Evolutionary conservation across 2,888 invertebrate genomes (phyloP).

Genomic region (Dicycla oo): DNA sequence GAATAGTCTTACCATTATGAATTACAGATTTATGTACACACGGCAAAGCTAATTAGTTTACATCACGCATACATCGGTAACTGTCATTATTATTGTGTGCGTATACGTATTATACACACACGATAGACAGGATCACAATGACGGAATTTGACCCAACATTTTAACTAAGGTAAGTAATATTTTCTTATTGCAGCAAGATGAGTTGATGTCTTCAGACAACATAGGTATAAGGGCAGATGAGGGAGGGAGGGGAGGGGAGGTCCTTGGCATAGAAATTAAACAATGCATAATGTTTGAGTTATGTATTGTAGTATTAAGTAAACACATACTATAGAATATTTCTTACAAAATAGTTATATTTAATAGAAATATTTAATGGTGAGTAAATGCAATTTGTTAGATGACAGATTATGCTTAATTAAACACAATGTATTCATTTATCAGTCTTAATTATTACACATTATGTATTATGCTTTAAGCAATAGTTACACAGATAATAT

Average conservation of each 20-base stretch:
- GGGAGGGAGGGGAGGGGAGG: background rate
- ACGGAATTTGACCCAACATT: no score
- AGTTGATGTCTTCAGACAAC: no score
- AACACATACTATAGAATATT: background rate
- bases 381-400: slow-evolving; percentile 24
- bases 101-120: no score
- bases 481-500: background rate
- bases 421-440: slow-evolving; percentile 24
- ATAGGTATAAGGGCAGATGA: background rate
- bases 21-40: no score
- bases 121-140: no score
- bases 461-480: slow-evolving; percentile 16
- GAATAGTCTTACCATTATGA: no score
- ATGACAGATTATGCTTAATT: slow-evolving; percentile 33
- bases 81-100: no score
- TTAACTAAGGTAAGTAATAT: no score
- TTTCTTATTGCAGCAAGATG: no score
- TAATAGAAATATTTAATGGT: slow-evolving; percentile 10
- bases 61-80: no score
- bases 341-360: background rate
- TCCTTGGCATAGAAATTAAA: background rate
- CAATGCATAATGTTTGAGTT: background rate
- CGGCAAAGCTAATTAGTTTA: no score
- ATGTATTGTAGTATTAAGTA: background rate
- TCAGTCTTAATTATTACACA: slow-evolving; percentile 17